Base-by-base conservation (phyloP, 2,888 invertebrate genomes). In the Drosophila neutralis region DNA sequence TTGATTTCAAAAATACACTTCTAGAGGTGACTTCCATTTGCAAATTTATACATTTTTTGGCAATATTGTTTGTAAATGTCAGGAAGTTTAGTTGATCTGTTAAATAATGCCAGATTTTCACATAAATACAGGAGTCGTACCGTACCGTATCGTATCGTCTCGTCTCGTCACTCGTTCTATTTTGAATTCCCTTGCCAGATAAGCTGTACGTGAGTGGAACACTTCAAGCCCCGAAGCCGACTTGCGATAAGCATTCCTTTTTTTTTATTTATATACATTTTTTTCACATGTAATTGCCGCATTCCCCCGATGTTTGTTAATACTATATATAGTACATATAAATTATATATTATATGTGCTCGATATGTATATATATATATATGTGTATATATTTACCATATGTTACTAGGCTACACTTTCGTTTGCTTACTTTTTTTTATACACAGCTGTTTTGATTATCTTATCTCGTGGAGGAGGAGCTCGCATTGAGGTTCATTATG, bases 381-480 rank as follows among this genome's bases (percentile, higher is more conserved):
- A 29, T 33, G 24, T 21, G 33, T 31, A 48, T 61, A 33, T 61
- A 56, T 59, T 29, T 45, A 24, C 10, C 11, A 15, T 49, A 13
- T 57, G 15, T 67, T 53, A 51, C 24, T 66, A 38, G 69, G 59
- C 69, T 76, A 59, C 65, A 89, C 75, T 83, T 83, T 83, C 84
- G 71, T 87, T 83, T 73, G 75, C 82, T 59, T 73, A 73, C 57
- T 40, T 54, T 38, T 38, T 40, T 69, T 67, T 73, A 58, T 90
- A 71, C 90, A 89, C 85, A 85, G 85, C 85, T 85, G 85, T 85
- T 85, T 89, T 82, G 62, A 73, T 75, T 82, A 83, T 88, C 89
- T 83, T 79, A 83, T 83, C 83, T 71, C 48, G 36, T 13, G 36
- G 27, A 24, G 53, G 54, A 57, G 68, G 38, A 66, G 65, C 62